These are phyloP conservation scores for Xylocopa sonorina DNA, from an alignment of 1,140 invertebrate species.

Conservation along the genomic window DNA sequence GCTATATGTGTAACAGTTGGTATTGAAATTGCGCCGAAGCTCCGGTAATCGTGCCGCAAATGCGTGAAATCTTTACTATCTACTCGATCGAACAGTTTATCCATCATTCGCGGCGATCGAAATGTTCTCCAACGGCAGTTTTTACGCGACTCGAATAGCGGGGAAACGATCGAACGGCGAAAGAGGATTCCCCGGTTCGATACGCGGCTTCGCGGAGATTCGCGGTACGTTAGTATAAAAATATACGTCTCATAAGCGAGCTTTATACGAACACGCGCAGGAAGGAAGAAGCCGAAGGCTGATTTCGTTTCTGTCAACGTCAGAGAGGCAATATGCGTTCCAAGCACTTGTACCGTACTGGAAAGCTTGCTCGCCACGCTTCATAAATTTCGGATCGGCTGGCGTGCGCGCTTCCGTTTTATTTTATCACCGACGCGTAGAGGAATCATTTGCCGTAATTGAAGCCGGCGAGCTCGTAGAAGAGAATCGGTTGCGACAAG, in stretches of 20 bases:
- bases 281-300: neutral
- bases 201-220: neutral
- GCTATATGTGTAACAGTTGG: too few species aligned
- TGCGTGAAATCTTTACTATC: too few species aligned
- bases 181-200: neutral
- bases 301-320: slow-evolving; percentile 37
- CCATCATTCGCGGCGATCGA: neutral
- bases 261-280: slow-evolving; percentile 28
- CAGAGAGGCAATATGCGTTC: slow-evolving; percentile 19
- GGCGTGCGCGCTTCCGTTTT: neutral
- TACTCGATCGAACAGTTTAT: too few species aligned
- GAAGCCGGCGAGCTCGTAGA: neutral
- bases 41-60: too few species aligned
- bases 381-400: slow-evolving; percentile 41
- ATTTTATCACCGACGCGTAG: slow-evolving; percentile 4
- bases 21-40: too few species aligned
- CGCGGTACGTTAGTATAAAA: neutral
- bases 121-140: neutral
- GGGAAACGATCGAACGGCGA: neutral
- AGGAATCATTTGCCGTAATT: slow-evolving; percentile 30
- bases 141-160: too few species aligned
- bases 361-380: neutral
- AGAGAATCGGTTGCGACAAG: neutral
- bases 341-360: neutral
- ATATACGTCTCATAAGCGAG: slow-evolving; percentile 15